A percentile compares a stretch with the other conserved stretches of the same genome.
These are phyloP conservation scores for Adela reaumurella DNA, from an alignment of 2,888 invertebrate species.

Conservation along the genomic window DNA sequence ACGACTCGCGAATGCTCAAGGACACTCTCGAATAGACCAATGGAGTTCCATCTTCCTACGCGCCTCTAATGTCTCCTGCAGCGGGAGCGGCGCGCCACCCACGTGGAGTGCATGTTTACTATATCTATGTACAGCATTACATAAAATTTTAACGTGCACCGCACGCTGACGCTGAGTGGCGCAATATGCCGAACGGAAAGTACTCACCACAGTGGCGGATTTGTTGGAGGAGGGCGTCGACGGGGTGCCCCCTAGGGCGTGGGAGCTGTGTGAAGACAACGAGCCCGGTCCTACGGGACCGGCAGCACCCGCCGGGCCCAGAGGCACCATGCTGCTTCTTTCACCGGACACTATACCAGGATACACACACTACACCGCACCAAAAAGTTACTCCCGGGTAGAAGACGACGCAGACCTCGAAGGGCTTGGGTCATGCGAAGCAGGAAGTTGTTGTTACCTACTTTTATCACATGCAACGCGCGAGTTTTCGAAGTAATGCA, in stretches of 20 bases:
- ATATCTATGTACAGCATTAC: conserved; percentile 19
- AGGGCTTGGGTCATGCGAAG: no score
- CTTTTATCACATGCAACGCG: neutral
- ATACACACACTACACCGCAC: conserved; percentile 30
- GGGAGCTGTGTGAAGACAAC: neutral
- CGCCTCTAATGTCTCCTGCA: no score
- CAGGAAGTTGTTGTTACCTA: no score
- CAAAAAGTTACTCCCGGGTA: conserved; percentile 31
- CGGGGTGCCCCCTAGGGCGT: conserved; percentile 24
- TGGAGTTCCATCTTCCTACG: no score
- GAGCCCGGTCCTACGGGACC: neutral
- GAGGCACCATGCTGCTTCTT: conserved; percentile 65
- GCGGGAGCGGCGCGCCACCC: neutral
- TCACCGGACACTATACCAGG: neutral
- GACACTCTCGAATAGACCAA: no score
- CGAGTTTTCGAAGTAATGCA: neutral
- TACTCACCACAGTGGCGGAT: conserved; percentile 49
- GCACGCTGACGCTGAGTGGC: conserved; percentile 32
- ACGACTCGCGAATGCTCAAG: neutral
- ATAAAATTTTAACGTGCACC: conserved; percentile 21
- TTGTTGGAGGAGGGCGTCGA: conserved; percentile 46
- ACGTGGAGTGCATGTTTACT: neutral
- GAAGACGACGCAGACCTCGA: neutral
- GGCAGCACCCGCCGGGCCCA: conserved; percentile 57
- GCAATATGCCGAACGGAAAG: conserved; percentile 21